Conservation (phyloP, 2,113 vertebrate species). For the Pseudorhombus dupliciocellatus region DNA sequence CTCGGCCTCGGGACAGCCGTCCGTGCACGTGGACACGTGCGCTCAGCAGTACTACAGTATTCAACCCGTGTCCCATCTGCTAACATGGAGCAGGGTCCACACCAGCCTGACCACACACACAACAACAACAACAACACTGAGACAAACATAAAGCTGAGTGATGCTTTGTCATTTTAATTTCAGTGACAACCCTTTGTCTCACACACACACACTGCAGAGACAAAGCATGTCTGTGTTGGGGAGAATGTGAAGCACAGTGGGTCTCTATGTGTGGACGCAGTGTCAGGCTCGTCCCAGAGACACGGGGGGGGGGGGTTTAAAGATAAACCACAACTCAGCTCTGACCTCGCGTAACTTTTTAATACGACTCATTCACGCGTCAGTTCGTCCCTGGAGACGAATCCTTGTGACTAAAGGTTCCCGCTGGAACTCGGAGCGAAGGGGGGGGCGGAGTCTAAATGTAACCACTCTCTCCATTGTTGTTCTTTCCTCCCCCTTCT, state of each 20-base stretch:
- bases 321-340: neutral
- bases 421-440: no score
- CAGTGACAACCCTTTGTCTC: constrained; percentile 20
- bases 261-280: constrained; percentile 72
- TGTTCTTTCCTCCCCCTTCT: constrained; percentile 14
- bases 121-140: no score
- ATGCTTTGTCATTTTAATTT: constrained; percentile 22
- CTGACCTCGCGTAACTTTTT: neutral
- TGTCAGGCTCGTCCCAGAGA: constrained; percentile 72
- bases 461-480: constrained; percentile 57
- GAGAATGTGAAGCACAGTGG: constrained; percentile 80
- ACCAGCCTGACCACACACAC: no score
- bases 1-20: no score
- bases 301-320: neutral
- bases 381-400: no score
- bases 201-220: constrained; percentile 51
- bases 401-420: no score
- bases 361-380: no score
- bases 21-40: no score
- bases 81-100: no score
- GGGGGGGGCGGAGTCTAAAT: constrained; percentile 35
- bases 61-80: no score
- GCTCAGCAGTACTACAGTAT: no score
- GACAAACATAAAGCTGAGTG: neutral
- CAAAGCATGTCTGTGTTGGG: constrained; percentile 78